Conservation (phyloP, 2,888 invertebrate genomes). For the Xanthorhoe designata region DNA sequence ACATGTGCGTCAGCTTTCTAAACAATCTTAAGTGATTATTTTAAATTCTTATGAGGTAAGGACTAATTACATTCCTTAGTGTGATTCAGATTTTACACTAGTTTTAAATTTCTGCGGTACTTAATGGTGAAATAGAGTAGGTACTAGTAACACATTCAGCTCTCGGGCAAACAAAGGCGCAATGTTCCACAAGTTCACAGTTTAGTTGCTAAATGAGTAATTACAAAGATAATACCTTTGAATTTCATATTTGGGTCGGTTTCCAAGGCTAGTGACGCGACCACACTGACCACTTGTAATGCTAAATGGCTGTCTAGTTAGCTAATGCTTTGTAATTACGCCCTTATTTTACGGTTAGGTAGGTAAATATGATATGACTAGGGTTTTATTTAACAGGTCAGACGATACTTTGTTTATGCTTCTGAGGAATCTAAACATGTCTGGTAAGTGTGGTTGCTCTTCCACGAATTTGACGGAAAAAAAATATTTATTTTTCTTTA, state of each 20-base stretch:
- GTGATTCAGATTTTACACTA: too few species aligned
- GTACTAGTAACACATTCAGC: not conserved
- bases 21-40: not conserved
- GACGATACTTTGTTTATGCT: not conserved
- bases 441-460: not conserved
- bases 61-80: not conserved
- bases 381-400: slow-evolving; percentile 10
- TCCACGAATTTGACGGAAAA: not conserved
- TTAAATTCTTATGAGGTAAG: not conserved
- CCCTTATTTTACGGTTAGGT: slow-evolving; percentile 19
- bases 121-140: too few species aligned
- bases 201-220: slow-evolving; percentile 46
- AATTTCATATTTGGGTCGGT: slow-evolving; percentile 66
- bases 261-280: slow-evolving; percentile 59
- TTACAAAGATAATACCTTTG: slow-evolving; percentile 57
- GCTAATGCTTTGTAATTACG: slow-evolving; percentile 57
- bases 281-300: slow-evolving; percentile 53
- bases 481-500: too few species aligned
- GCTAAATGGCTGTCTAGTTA: slow-evolving; percentile 57
- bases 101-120: too few species aligned
- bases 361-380: slow-evolving; percentile 9
- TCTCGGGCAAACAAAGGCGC: not conserved
- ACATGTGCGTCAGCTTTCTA: slow-evolving; percentile 19
- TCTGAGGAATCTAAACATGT: not conserved
- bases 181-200: slow-evolving; percentile 44